Evolutionary conservation across 2,797 vertebrate species (phyloP).

Genomic region (Hozukius guyotensis): DNA sequence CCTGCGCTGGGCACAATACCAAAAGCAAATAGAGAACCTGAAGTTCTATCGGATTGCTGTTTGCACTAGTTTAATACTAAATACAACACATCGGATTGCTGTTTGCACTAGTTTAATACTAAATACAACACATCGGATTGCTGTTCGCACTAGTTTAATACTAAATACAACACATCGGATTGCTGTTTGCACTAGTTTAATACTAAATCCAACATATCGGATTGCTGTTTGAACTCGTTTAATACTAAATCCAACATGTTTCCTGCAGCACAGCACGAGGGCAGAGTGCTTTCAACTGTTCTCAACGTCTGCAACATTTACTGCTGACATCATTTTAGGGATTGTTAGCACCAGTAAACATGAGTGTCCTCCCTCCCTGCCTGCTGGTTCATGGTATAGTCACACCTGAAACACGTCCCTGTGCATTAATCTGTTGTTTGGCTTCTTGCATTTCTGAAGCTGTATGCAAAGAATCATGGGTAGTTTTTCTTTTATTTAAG

Average conservation of each 20-base stretch:
- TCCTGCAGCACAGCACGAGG: neutral
- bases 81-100: neutral
- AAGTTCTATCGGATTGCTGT: neutral
- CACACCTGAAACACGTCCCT: neutral
- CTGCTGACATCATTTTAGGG: neutral
- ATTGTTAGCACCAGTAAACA: conserved; percentile 16
- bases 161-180: neutral
- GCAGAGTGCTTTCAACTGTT: conserved; percentile 2
- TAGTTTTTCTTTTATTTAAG: neutral
- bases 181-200: too few species aligned
- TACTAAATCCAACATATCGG: too few species aligned
- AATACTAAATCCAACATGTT: neutral
- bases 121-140: neutral
- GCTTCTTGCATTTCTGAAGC: conserved; percentile 1
- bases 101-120: too few species aligned
- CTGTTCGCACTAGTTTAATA: too few species aligned
- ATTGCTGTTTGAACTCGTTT: too few species aligned
- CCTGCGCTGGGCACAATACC: neutral
- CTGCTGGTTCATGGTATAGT: conserved; percentile 1
- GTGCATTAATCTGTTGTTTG: conserved; percentile 29
- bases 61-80: too few species aligned
- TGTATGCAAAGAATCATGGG: neutral
- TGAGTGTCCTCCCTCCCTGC: neutral
- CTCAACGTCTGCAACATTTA: neutral
- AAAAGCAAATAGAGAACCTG: neutral